Evolutionary conservation across 2,888 invertebrate genomes (phyloP), one percentile per base, ranked within the genome.

Genomic region (Pyrochroa serraticornis): DNA sequence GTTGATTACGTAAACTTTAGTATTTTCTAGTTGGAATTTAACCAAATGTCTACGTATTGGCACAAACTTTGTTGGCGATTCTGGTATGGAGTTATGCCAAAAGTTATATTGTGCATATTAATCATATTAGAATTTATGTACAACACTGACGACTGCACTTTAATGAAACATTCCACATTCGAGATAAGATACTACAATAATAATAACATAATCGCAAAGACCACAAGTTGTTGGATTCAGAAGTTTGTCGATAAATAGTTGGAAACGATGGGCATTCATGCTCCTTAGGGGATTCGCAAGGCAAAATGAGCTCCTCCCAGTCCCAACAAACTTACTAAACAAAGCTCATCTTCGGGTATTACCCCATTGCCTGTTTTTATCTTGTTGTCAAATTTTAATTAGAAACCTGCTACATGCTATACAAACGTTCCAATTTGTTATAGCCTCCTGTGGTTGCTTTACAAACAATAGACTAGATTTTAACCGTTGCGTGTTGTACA

Each of bases 241-340:
- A 43, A 51, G 43, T 51, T 51, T 22, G 43, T 12, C 34, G 14
- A 51, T 51, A 51, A 49, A 49, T 41, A 41, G 41, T 47, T 35
- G 37, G 10, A 31, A 35, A 22, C 45, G 45, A 45, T 45, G 45
- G 33, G 45, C 45, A 45, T 45, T 45, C 14, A 33, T 12, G 31
- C 7, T 48, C 48, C 46, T 30, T 46, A 7, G 46, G 36, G 46
- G 30, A 10, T 46, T 35, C 33, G 35, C 46, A 10, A 46, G 36
- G 31, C 46, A 8, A 8, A 45, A 14, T 44, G 22, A 22, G 22
- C 22, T 22, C 22, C 22, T 3, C 22, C 22, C 22, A 22, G 22
- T 5, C 22, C 22, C 5, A 22, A 22, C 22, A 22, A 22, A 22
- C 22, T 22, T 22, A 22, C 22, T 22, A 22, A 22, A 22, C 22